Base-by-base conservation (phyloP, 1,140 invertebrate species). In the Dendrolimus kikuchii region DNA sequence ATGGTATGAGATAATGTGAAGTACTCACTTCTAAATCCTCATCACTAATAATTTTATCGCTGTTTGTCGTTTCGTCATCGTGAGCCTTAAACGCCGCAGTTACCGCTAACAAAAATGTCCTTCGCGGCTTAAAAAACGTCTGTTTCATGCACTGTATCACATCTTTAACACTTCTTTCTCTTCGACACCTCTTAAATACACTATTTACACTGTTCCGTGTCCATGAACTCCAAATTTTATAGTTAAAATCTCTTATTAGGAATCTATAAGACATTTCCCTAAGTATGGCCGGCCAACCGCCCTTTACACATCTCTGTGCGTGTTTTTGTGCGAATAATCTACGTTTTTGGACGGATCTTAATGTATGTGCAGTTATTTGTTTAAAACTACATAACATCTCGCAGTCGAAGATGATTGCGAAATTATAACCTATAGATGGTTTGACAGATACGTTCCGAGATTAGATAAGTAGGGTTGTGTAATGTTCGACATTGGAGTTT, bases 61-160 rank as follows among this genome's bases (percentile, higher is more conserved):
- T 81, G 37, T 55, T 57, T 5, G 46, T 46, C 4, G 65, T 58
- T 0, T 57, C 46, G 5, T 60, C 64, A 5, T 66, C 60, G 5
- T 76, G 60, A 50, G 71, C 71, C 0, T 81, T 82, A 52, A 73
- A 86, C 0, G 81, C 77, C 3, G 81, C 85, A 0, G 81, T 81
- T 1, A 74, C 81, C 0, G 85, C 77, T 7, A 87, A 49, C 3
- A 86, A 60, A 0, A 88, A 53, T 6, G 77, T 81, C 51, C 77
- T 57, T 44, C 71, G 58, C 0, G 81, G 83, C 6, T 74, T 68
- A 7, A 82, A 62, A 43, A 80, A 67, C 5, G 72, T 66, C 36
- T 81, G 72, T 51, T 71, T 73, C 46, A 85, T 81, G 45, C 71
- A 69, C 46, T 74, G 69, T 52, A 84, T 60, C 23, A 84, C 71